Percentiles rank a stretch among this genome's conserved stretches.
phyloP scores from a whole-genome alignment of 2,888 invertebrate species.

The Timema cristinae region DNA sequence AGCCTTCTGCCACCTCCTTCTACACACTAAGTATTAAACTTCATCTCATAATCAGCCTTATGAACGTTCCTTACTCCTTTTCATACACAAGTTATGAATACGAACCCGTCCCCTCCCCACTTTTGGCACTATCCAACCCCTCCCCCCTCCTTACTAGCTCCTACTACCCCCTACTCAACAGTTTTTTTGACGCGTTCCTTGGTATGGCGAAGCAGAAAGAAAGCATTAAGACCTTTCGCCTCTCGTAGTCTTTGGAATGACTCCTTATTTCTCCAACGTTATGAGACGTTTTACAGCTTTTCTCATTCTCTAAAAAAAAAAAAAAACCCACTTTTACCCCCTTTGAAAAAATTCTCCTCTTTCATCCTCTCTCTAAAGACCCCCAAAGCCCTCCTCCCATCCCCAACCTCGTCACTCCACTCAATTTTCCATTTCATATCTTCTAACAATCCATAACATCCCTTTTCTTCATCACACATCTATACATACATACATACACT shows the following conservation, averaged over 20 bases:
- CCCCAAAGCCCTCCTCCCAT: background rate
- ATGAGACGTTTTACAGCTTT: slow-evolving; percentile 15
- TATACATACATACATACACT: no score
- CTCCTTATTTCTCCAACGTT: slow-evolving; percentile 10
- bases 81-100: slow-evolving; percentile 15
- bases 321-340: no score
- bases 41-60: slow-evolving; percentile 16
- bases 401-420: background rate
- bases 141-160: background rate
- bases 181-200: slow-evolving; percentile 1
- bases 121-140: background rate
- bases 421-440: slow-evolving; percentile 20
- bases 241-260: background rate
- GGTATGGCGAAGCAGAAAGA: background rate
- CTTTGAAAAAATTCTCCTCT: background rate
- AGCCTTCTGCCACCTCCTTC: background rate
- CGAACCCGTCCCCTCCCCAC: background rate
- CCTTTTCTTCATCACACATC: background rate
- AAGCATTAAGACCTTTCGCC: slow-evolving; percentile 8
- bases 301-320: background rate
- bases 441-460: slow-evolving; percentile 21
- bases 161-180: slow-evolving; percentile 1
- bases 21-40: slow-evolving; percentile 12
- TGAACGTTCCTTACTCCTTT: slow-evolving; percentile 11
- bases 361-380: background rate